phyloP scores from a whole-genome alignment of 2,797 vertebrate species.

The Oreochromis grahami region DNA sequence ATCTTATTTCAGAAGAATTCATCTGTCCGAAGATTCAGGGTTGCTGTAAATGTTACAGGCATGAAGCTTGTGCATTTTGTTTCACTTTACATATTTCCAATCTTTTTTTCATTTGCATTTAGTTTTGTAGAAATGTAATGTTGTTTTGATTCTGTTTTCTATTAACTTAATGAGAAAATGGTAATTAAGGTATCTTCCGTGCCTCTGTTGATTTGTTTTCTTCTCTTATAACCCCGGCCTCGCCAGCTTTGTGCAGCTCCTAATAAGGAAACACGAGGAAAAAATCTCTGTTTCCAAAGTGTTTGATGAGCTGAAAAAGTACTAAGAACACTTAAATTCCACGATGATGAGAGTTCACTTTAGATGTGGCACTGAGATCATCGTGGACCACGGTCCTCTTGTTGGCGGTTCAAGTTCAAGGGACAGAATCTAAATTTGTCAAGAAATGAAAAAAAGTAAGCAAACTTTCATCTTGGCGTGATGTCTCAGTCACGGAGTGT shows the following conservation, averaged over 20 bases:
- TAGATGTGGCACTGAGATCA: not conserved
- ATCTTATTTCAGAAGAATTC: not conserved
- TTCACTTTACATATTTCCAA: not conserved
- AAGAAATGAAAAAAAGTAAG: not conserved
- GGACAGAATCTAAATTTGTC: not conserved
- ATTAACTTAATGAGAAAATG: not conserved
- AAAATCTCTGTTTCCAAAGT: not conserved
- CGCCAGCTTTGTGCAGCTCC: not conserved
- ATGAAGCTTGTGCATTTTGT: not conserved
- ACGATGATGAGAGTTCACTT: not conserved
- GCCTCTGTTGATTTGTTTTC: not conserved
- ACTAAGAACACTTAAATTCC: not conserved
- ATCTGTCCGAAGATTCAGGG: not conserved
- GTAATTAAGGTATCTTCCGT: not conserved
- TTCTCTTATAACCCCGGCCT: not conserved
- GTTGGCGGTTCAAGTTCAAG: not conserved
- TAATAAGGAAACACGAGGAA: not conserved
- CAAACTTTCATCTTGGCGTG: not conserved
- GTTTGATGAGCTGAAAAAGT: not conserved
- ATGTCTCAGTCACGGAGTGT: not conserved
- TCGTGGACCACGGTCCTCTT: not conserved
- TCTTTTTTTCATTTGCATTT: not conserved
- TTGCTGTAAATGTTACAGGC: not conserved
- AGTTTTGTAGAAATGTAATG: not conserved
- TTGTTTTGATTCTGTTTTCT: not conserved